Evolutionary conservation across 64 coral and sea anemone genomes (phyloP).

Genomic region (Porites lutea): DNA sequence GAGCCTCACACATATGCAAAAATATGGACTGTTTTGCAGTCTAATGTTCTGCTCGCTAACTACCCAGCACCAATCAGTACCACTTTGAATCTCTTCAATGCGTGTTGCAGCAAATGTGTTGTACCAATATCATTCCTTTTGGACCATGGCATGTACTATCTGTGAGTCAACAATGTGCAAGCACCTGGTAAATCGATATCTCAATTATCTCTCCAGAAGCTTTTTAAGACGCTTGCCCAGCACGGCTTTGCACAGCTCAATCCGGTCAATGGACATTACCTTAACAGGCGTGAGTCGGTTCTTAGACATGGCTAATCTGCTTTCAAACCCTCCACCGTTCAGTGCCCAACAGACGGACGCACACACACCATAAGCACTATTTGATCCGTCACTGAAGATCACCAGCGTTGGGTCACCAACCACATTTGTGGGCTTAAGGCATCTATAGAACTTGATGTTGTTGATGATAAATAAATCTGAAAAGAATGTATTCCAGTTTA

Average conservation of each 20-base stretch:
- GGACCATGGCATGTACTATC: constrained; percentile 25
- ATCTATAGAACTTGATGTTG: constrained; percentile 2
- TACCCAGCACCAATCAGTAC: too few relatives aligned
- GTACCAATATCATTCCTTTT: constrained; percentile 29
- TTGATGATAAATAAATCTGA: too few relatives aligned
- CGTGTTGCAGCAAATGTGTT: constrained; percentile 8
- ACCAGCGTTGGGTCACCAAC: neutral
- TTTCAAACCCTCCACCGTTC: neutral
- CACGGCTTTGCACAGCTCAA: constrained; percentile 25
- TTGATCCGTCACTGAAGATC: constrained; percentile 11
- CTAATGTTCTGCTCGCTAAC: too few relatives aligned
- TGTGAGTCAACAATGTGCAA: constrained; percentile 35
- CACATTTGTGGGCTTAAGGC: constrained; percentile 30
- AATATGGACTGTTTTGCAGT: too few relatives aligned
- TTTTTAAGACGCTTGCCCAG: constrained; percentile 53
- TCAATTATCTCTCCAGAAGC: neutral
- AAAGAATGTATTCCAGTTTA: constrained; percentile 38
- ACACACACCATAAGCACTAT: constrained; percentile 18
- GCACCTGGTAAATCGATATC: constrained; percentile 13
- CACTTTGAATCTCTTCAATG: too few relatives aligned
- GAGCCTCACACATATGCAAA: too few relatives aligned
- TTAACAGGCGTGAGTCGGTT: neutral
- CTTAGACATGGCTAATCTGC: too few relatives aligned
- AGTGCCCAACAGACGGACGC: constrained; percentile 39
- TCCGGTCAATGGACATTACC: constrained; percentile 14